A percentile compares a stretch with the other conserved stretches of the same genome.
Evolutionary conservation across 2,113 vertebrate genomes (phyloP).

Genomic region (Neoarius graeffei): DNA sequence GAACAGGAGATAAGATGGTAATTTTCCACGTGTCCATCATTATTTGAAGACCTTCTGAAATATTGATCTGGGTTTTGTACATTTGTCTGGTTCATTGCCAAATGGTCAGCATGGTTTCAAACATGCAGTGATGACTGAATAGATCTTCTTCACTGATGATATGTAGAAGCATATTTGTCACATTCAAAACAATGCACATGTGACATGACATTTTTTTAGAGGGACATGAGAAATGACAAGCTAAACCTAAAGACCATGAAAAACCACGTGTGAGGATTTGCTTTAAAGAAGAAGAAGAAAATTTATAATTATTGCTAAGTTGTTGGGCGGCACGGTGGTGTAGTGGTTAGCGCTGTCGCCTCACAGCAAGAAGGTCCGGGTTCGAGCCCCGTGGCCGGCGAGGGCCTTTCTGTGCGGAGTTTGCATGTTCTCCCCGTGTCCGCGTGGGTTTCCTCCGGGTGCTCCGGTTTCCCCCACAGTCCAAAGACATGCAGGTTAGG

Average conservation of each 20-base stretch:
- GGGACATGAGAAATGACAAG: not conserved
- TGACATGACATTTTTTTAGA: not conserved
- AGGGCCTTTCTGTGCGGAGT: no score
- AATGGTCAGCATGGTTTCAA: not conserved
- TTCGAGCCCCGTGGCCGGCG: no score
- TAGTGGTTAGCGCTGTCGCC: no score
- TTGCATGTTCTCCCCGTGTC: no score
- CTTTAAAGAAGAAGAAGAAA: not conserved
- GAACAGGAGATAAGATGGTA: slow-evolving; percentile 12
- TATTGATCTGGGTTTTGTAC: not conserved
- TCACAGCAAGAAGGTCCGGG: no score
- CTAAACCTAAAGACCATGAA: not conserved
- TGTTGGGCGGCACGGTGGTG: no score
- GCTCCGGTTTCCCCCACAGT: no score
- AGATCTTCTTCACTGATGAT: not conserved
- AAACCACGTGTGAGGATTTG: not conserved
- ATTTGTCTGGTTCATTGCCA: not conserved
- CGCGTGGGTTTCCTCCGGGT: no score
- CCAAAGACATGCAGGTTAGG: no score
- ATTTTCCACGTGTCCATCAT: not conserved
- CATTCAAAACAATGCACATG: not conserved
- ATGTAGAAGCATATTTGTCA: not conserved
- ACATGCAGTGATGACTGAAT: not conserved
- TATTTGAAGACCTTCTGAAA: slow-evolving; percentile 13
- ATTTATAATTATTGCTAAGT: not conserved